Percentiles rank a stretch among this genome's conserved stretches.
These are phyloP conservation scores for Catharus minimus DNA, from an alignment of 2,113 vertebrate genomes.

Conservation along the genomic window DNA sequence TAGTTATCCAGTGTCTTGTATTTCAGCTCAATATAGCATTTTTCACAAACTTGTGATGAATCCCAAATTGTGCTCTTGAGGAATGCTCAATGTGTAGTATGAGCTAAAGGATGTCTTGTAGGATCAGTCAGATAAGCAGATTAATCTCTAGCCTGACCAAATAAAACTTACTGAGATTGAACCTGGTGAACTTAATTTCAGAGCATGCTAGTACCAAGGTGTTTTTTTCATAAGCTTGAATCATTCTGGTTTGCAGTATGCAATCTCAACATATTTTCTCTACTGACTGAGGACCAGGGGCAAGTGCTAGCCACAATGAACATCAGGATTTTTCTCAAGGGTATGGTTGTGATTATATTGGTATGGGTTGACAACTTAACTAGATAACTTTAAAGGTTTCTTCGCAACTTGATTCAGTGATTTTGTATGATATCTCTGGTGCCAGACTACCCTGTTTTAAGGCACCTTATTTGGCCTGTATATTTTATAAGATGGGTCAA, in stretches of 20 bases:
- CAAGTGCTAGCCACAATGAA: not conserved
- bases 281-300: not conserved
- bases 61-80: not conserved
- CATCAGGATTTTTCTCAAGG: not conserved
- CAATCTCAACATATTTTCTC: not conserved
- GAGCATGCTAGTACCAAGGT: not conserved
- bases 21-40: not conserved
- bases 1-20: not conserved
- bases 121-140: not conserved
- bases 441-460: not conserved
- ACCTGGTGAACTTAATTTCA: not conserved
- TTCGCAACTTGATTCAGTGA: not conserved
- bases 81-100: not conserved
- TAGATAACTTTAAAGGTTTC: not conserved
- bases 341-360: not conserved
- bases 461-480: not conserved
- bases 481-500: not conserved
- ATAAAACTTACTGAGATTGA: not conserved
- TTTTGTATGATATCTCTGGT: not conserved
- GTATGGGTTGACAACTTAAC: not conserved
- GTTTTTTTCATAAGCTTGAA: not conserved
- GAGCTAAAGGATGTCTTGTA: not conserved
- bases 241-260: not conserved
- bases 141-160: not conserved
- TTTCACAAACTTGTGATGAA: not conserved